Conservation (phyloP, 2,113 vertebrate genomes). For the Pipra filicauda region DNA sequence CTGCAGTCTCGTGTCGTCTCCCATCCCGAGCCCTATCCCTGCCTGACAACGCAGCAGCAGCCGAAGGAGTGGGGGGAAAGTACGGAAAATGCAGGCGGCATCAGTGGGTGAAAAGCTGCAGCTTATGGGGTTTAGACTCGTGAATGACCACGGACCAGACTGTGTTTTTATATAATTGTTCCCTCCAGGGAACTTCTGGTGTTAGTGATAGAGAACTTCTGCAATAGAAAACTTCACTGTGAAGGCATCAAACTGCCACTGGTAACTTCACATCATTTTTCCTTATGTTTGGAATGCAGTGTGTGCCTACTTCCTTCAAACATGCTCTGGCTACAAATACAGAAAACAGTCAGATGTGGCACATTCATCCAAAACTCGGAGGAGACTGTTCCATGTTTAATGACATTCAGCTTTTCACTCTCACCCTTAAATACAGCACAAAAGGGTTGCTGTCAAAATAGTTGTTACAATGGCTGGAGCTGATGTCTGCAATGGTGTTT, state of each 20-base stretch:
- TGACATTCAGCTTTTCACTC: neutral
- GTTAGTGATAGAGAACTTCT: neutral
- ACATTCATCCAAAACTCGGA: neutral
- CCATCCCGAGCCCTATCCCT: rapidly evolving
- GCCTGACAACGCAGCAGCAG: neutral
- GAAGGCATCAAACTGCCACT: neutral
- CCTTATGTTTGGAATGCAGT: neutral
- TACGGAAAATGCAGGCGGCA: rapidly evolving
- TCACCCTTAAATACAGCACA: neutral
- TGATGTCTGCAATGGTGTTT: neutral
- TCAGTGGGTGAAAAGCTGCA: neutral
- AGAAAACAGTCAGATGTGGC: neutral
- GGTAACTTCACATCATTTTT: neutral
- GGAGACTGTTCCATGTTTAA: neutral
- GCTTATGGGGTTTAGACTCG: neutral
- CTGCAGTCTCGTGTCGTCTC: rapidly evolving
- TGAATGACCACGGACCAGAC: too few relatives aligned
- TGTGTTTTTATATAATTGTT: too few relatives aligned
- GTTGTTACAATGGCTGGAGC: neutral
- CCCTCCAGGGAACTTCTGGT: neutral
- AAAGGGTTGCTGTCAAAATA: neutral
- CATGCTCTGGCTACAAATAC: neutral
- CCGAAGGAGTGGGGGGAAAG: neutral
- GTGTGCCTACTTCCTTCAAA: neutral
- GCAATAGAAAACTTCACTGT: neutral